Evolutionary conservation across 92 coral and sea anemone genomes (phyloP), one percentile per base, ranked within the genome.

Genomic region (Porites cylindrica): DNA sequence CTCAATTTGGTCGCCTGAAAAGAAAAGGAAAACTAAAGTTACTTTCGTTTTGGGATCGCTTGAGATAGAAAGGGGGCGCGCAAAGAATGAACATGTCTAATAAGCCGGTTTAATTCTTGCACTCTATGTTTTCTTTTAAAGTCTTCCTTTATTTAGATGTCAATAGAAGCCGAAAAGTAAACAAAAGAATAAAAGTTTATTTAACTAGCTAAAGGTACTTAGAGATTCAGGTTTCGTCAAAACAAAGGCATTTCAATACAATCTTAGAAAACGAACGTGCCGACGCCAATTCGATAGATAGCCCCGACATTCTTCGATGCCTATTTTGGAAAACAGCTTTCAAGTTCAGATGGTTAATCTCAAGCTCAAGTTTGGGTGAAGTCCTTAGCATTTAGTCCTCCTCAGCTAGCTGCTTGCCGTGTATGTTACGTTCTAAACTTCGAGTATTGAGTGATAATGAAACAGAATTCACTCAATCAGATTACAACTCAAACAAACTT

Each of bases 171-270:
- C 78, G 70, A 70, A 21, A 1, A 47, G 86, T 59, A 62, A 71
- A 82, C 86, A 82, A 82, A 60, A n/a, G 21, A 79, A 72, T 61
- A 60, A 43, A 71, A 60, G 71, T 20, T 82, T 72, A 64, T 61
- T 82, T 82, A 63, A 62, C 23, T 59, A 59, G 51, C 70, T 38
- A 18, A 43, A 24, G 50, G 71, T 47, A 58, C 86, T 82, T 58
- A 61, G 71, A 56, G 72, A 72, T 72, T 82, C 72, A n/a, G 50
- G 20, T 72, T 60, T 72, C 56, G 51, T 58, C 47, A 82, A 82
- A 60, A 61, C 59, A 82, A 61, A 59, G 50, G 58, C 38, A 62
- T 73, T 82, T 82, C 71, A 82, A 72, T 82, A 17, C 71, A 47
- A 60, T 50, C 14, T 52, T 32, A 56, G 21, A 53, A 66, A 50